Conservation (phyloP, 1,140 invertebrate species). For the Phocides pigmalion region DNA sequence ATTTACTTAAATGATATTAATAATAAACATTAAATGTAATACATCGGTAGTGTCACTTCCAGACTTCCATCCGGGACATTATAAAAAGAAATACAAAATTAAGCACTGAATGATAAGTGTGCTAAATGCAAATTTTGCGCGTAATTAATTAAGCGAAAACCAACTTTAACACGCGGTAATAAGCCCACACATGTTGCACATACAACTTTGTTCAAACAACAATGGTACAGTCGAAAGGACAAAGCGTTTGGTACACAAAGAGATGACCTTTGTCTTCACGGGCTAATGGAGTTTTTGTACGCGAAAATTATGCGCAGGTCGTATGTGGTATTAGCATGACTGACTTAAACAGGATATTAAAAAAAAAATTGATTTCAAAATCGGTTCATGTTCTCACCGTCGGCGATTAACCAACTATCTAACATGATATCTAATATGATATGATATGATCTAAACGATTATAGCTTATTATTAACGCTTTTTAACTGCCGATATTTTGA, state of each 20-base stretch:
- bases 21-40: constrained; percentile 2
- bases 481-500: too few species aligned
- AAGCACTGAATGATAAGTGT: constrained; percentile 28
- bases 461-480: too few species aligned
- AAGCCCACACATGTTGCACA: neutral
- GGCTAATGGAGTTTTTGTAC: constrained; percentile 56
- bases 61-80: neutral
- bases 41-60: constrained; percentile 5
- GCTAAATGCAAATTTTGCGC: neutral
- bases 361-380: constrained; percentile 21
- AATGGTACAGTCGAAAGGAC: constrained; percentile 33
- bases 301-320: constrained; percentile 42
- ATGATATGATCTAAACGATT: too few species aligned
- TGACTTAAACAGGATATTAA: constrained; percentile 37
- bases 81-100: constrained; percentile 31
- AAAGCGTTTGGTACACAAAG: constrained; percentile 30
- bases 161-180: neutral
- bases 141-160: neutral
- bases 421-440: too few species aligned
- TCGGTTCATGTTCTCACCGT: neutral
- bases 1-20: too few species aligned
- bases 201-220: constrained; percentile 18
- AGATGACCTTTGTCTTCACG: constrained; percentile 49
- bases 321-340: constrained; percentile 40
- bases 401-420: neutral